Conservation (phyloP, 2,113 vertebrate species). For the Aplodontia rufa region DNA sequence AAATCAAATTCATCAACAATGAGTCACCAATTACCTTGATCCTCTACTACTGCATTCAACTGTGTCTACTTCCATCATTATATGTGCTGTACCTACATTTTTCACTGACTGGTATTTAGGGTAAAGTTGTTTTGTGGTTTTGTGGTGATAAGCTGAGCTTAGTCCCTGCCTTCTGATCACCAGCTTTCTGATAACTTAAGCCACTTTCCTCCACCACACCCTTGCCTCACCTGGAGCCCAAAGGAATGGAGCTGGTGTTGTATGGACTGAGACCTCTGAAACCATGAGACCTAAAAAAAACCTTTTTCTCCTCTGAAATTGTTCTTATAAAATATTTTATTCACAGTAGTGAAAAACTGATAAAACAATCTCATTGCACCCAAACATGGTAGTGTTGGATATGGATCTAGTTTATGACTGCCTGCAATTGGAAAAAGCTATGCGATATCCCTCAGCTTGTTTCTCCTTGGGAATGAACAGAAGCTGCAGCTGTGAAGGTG, state of each 20-base stretch:
- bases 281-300: no score
- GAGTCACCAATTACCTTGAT: not conserved
- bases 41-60: not conserved
- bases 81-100: not conserved
- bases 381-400: not conserved
- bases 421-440: not conserved
- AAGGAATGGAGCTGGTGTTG: no score
- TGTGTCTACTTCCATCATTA: not conserved
- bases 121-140: not conserved
- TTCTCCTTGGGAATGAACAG: not conserved
- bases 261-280: no score
- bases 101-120: not conserved
- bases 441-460: not conserved
- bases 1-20: not conserved
- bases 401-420: not conserved
- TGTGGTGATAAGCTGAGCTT: no score
- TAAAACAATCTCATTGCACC: not conserved
- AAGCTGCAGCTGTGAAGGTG: not conserved
- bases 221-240: no score
- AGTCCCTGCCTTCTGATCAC: no score
- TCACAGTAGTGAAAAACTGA: no score
- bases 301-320: no score
- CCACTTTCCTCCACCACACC: no score
- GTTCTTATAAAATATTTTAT: no score
- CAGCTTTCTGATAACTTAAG: no score